Base-by-base conservation (phyloP, 2,797 vertebrate genomes). In the Kryptolebias ocellatus region DNA sequence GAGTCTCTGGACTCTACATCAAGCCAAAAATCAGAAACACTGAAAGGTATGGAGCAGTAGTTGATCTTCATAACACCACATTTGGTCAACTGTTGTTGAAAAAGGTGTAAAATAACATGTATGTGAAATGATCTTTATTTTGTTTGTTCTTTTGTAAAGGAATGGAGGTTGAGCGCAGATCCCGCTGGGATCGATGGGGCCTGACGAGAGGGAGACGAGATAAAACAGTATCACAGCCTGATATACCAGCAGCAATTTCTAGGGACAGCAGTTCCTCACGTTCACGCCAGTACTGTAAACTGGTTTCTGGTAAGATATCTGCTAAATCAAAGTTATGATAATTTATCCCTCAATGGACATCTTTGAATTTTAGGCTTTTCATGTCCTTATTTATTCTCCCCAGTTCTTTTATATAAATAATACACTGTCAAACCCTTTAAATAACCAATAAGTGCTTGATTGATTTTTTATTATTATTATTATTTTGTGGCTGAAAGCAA, bases 171-270 rank as follows among this genome's bases (percentile, higher is more conserved):
- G 95, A 95, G 4, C 92, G 90, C 3, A 89, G 93, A 73, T 96
- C 94, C 4, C 95, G 96, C 67, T 99, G 98, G 96, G 96, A 97
- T 78, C 92, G 96, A 49, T 98, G 96, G 98, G 96, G 97, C 4
- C 81, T 99, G 75, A 95, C 95, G 0, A 92, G 96, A 74, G 89
- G 93, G 44, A 94, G 87, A 79, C 95, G 94, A 79, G 96, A 96
- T 86, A 98, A 97, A 86, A 94, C 92, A 0, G 87, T 93, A 1
- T 98, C 96, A 0, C 98, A 98, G 87, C 95, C 96, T 18, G 96
- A 95, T 87, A 95, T 99, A 81, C 95, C 97, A 14, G 85, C 93
- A 58, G 95, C 95, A 45, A 92, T 96, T 82, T 94, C 93, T 73
- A 89, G 84, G 63, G 96, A 97, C 42, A 96, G 94, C n/a, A 95